Conservation (phyloP, 2,888 invertebrate genomes). For the Molanna angustata region DNA sequence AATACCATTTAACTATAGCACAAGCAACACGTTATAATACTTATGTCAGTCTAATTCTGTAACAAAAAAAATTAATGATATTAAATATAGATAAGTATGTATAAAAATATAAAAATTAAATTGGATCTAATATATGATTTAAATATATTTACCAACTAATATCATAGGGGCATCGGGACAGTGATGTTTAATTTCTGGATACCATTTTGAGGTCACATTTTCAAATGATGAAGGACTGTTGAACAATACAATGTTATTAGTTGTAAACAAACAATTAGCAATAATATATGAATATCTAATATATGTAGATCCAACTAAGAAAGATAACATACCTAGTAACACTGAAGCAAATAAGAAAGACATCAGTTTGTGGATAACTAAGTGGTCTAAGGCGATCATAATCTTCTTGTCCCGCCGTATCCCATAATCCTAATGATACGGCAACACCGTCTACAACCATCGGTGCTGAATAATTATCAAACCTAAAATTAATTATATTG, state of each 20-base stretch:
- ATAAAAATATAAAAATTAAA: too few species aligned
- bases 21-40: too few species aligned
- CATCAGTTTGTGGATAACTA: slow-evolving; percentile 98
- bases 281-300: too few species aligned
- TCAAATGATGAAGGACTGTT: slow-evolving; percentile 98
- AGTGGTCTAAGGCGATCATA: slow-evolving; percentile 94
- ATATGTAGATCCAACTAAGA: too few species aligned
- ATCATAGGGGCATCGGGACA: slow-evolving; percentile 99
- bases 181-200: slow-evolving; percentile 99
- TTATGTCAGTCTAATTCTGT: too few species aligned
- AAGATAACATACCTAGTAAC: slow-evolving; percentile 78
- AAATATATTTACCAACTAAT: slow-evolving; percentile 77
- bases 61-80: too few species aligned
- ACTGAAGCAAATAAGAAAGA: slow-evolving; percentile 99
- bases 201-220: slow-evolving; percentile 99
- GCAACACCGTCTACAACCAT: slow-evolving; percentile 98
- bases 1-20: too few species aligned
- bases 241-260: too few species aligned
- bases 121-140: too few species aligned
- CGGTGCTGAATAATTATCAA: slow-evolving; percentile 98
- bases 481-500: slow-evolving; percentile 66
- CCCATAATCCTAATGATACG: slow-evolving; percentile 96
- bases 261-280: too few species aligned
- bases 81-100: too few species aligned
- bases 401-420: slow-evolving; percentile 97